Base-by-base conservation (phyloP, 2,888 invertebrate genomes). In the Ethmia dodecea region DNA sequence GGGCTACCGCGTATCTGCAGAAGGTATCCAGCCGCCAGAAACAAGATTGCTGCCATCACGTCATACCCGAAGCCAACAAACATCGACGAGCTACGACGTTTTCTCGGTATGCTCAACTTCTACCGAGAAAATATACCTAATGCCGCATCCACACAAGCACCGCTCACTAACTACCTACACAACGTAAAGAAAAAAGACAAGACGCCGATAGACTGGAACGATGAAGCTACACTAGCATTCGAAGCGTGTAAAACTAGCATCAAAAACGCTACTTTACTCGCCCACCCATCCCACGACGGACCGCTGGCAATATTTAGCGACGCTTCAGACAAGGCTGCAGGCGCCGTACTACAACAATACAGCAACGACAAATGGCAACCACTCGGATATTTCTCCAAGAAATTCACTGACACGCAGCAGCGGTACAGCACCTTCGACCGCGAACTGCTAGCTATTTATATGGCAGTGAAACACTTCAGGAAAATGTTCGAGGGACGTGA, bases 221-320 rank as follows among this genome's bases (percentile, higher is more conserved):
- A 5, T 30, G 60, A 0, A 4, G 28, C 0, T 57, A 56, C 54
- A 47, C 43, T 1, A 5, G 33, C 52, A 3, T 55, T 58, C 36
- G 31, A 41, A 14, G n/a, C 38, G 27, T 43, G 49, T 33, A 63
- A 60, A 37, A n/a, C 33, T 10, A 41, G 33, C 11, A 38, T 56
- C 5, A 29, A 38, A 13, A 35, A 48, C 13, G 54, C 55, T 9
- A 49, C 54, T 3, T 40, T 55, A n/a, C 38, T 66, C 3, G 45
- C 49, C 2, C 52, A 62, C 25, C 65, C 61, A 2, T 30, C 34
- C 5, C 3, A 37, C 1, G 37, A 49, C 27, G 52, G 54, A 1
- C 28, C 41, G 5, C 12, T 67, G 3, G 36, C 54, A 9, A 10
- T 67, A 33, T 45, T 11, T 20, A 18, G 5, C 18, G 18, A 18